Conservation (phyloP, 2,888 invertebrate species). For the Phyllotreta cruciferae region DNA sequence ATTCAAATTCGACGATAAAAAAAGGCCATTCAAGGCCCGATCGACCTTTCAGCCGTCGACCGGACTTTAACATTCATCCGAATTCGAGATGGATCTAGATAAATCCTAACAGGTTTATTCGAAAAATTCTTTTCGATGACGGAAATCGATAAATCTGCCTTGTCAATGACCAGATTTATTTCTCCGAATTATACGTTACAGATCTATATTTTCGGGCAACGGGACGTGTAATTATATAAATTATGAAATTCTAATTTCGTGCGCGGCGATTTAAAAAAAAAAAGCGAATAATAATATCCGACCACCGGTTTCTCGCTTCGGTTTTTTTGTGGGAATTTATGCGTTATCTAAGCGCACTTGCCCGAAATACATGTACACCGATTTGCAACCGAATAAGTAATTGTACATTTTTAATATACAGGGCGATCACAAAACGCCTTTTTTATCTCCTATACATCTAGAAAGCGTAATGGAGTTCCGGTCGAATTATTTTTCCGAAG, state of each 20-base stretch:
- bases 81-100: slow-evolving; percentile 30
- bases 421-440: too few relatives aligned
- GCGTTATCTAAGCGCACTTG: not conserved
- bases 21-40: too few relatives aligned
- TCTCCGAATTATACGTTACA: slow-evolving; percentile 39
- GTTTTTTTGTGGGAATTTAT: not conserved
- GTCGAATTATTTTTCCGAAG: too few relatives aligned
- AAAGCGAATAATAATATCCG: slow-evolving; percentile 9
- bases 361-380: too few relatives aligned
- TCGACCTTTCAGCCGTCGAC: not conserved
- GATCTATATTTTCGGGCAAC: slow-evolving; percentile 40
- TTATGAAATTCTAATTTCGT: slow-evolving; percentile 38
- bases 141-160: slow-evolving; percentile 41
- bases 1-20: too few relatives aligned
- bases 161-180: slow-evolving; percentile 41
- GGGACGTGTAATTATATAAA: slow-evolving; percentile 40
- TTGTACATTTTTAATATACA: too few relatives aligned
- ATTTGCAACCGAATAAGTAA: too few relatives aligned
- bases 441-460: too few relatives aligned
- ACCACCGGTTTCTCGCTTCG: slow-evolving; percentile 5
- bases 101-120: slow-evolving; percentile 35
- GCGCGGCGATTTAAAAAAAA: slow-evolving; percentile 1
- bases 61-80: slow-evolving; percentile 8
- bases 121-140: slow-evolving; percentile 33
- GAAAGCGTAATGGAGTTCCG: too few relatives aligned